phyloP scores from a whole-genome alignment of 2,888 invertebrate species.

The Pollenia angustigena region DNA sequence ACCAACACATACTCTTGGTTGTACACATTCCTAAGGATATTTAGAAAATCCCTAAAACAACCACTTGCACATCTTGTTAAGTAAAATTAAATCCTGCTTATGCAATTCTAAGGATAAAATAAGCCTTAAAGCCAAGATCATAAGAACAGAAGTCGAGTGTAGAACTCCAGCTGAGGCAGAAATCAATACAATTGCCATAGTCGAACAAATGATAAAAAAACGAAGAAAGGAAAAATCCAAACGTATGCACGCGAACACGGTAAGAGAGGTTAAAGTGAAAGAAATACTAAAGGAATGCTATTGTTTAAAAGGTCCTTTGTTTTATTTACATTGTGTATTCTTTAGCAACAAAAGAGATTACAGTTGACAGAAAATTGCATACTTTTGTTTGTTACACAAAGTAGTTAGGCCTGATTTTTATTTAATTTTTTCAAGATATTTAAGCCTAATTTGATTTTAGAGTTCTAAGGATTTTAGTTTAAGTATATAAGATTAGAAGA shows the following conservation, averaged over 20 bases:
- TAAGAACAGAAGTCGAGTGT: conserved; percentile 72
- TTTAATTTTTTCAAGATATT: conserved; percentile 2
- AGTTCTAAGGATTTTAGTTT: conserved; percentile 3
- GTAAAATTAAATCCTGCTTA: conserved; percentile 69
- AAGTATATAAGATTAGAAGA: background rate
- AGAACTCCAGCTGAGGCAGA: conserved; percentile 61
- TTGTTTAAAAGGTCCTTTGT: conserved; percentile 51
- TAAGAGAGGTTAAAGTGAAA: conserved; percentile 30
- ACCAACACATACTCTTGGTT: background rate
- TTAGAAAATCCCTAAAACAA: conserved; percentile 37
- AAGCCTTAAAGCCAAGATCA: conserved; percentile 72
- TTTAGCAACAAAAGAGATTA: conserved; percentile 59
- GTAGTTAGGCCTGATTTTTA: conserved; percentile 23
- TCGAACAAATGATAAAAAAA: conserved; percentile 2
- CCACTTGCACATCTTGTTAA: conserved; percentile 65
- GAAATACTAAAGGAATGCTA: background rate
- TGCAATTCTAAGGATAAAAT: conserved; percentile 61
- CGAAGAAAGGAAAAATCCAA: background rate
- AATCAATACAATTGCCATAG: conserved; percentile 45
- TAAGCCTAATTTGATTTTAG: conserved; percentile 68
- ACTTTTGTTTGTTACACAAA: conserved; percentile 15
- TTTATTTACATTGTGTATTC: conserved; percentile 33
- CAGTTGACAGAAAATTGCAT: conserved; percentile 55
- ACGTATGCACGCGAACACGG: background rate
- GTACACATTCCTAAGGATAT: background rate